Base-by-base conservation (phyloP, 2,113 vertebrate genomes). In the Peucedramus taeniatus region DNA sequence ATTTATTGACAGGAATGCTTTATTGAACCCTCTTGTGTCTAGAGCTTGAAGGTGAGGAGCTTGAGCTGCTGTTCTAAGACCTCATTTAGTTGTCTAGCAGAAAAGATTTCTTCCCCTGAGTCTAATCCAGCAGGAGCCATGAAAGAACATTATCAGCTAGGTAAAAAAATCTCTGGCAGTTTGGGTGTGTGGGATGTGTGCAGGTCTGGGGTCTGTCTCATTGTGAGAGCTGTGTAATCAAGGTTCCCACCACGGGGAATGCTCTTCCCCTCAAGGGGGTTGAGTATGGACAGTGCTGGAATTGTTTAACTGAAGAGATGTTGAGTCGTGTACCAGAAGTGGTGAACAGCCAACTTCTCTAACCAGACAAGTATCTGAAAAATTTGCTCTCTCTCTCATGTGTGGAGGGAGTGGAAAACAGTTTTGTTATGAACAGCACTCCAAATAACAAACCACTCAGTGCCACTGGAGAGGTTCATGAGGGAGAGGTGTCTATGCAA, bases 71-170 rank as follows among this genome's bases (percentile, higher is more conserved):
- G 93, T 96, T 97, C 44, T 87, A 96, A 98, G 97, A 97, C 96
- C 97, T 98, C 96, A 56, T 97, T 98, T 97, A 96, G 96, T 95
- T 96, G 89, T 97, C 97, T 97, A 97, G 97, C 79, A 93, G 96
- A 70, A 70, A 96, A 98, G 95, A 97, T 98, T 98, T 97, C 97
- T 95, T 96, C 94, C 96, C 84, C 90, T 14, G 88, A 87, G 96
- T 97, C 95, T 98, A 98, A 97, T 98, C 97, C 71, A 42, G 93
- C 97, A 86, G 96, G 94, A 98, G 97, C 96, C 97, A 76, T 87
- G 93, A 96, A 97, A 94, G 95, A 97, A 71, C 94, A 89, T 97
- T 98, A 97, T 98, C 98, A 95, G 97, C 92, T 39, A 91, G 93
- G 93, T 96, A 93, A 97, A 98, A 98, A 92, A 95, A 65, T 35